Base-by-base conservation (phyloP, 2,797 vertebrate species). In the Hirundo rustica region DNA sequence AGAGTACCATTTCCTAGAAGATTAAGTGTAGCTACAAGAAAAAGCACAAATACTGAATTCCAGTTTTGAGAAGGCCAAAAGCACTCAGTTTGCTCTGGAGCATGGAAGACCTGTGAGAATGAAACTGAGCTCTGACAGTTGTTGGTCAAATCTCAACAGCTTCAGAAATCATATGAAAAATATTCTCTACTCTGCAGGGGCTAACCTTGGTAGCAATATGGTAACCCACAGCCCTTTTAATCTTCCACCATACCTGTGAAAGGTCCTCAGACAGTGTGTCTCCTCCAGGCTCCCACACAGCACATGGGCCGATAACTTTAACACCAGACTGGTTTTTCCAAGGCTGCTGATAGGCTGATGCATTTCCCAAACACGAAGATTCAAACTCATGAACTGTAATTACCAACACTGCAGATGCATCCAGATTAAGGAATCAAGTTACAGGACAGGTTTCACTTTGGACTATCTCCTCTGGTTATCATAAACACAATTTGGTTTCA, bases 381-480 rank as follows among this genome's bases (percentile, higher is more conserved):
- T n/a, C 74, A 79, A 40, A 78, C 48, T 50, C 45, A 14, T 20
- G 29, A 74, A 74, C 74, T 85, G 42, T 62, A 94, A 96, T 95
- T 95, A 95, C 30, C 1, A 2, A 67, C 61, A 67, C 7, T 17
- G 30, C 60, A 76, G 86, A 95, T 87, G 34, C 68, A 88, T 85
- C 34, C 34, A 84, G 74, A 74, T 80, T 53, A 73, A 65, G 57
- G 44, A 92, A 89, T 51, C 45, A 82, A 85, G 71, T 88, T 51
- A 93, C 85, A 95, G 65, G 77, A 92, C 95, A 65, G 80, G 92
- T 94, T 95, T 93, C 62, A 64, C 67, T 64, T 75, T n/a, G 26
- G 34, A 16, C 45, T 93, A 60, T 94, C 92, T 93, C 73, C 73
- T 76, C 80, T 76, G 34, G 36, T 73, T 95, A 90, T 92, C 80